Evolutionary conservation across 2,888 invertebrate species (phyloP).

Genomic region (Drosophila anomalata): DNA sequence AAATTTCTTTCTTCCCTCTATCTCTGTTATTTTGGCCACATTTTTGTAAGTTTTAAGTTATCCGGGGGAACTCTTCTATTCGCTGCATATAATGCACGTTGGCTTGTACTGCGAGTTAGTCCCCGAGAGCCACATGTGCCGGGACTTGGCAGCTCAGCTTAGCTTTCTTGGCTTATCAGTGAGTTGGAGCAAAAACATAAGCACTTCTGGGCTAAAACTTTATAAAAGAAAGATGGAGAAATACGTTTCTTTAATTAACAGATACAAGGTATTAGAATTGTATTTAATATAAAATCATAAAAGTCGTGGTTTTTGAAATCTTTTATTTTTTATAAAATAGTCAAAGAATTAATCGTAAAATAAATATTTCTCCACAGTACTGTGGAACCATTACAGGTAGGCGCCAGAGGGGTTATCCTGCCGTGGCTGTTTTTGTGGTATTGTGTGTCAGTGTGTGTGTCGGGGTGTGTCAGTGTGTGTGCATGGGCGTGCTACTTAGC

Average conservation of each 20-base stretch:
- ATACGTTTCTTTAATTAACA: no score
- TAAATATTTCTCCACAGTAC: slow-evolving; percentile 25
- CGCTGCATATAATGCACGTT: neutral
- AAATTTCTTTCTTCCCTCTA: slow-evolving; percentile 51
- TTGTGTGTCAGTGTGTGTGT: slow-evolving; percentile 21
- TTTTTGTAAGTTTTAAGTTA: slow-evolving; percentile 32
- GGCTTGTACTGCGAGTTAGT: neutral
- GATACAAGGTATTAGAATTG: no score
- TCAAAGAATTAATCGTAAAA: neutral
- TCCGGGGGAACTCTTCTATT: neutral
- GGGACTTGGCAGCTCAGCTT: neutral
- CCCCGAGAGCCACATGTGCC: neutral
- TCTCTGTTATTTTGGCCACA: slow-evolving; percentile 45
- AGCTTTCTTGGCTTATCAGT: neutral
- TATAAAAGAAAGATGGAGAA: neutral
- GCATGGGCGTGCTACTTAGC: slow-evolving; percentile 67
- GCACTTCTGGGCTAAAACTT: neutral
- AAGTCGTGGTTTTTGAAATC: no score
- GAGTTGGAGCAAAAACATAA: neutral
- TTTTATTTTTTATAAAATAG: neutral
- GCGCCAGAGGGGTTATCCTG: slow-evolving; percentile 45
- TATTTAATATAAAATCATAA: no score
- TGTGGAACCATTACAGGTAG: slow-evolving; percentile 24
- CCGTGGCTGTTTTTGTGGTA: slow-evolving; percentile 17
- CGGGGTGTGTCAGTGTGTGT: slow-evolving; percentile 17